Conservation (phyloP, 2,888 invertebrate genomes). For the Hipparchia semele region DNA sequence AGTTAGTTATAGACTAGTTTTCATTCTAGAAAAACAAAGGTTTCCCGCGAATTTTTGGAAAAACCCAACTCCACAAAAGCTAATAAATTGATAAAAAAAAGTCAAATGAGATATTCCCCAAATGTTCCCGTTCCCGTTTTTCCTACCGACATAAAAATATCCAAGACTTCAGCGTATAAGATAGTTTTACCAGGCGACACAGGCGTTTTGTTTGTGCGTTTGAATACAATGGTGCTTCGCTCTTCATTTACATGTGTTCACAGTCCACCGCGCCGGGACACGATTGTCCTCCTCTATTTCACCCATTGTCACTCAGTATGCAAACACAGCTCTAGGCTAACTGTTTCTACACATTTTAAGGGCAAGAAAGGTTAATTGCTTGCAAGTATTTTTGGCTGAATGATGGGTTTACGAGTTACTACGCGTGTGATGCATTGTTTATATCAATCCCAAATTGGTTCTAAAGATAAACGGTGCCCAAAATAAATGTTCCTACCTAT, state of each 20-base stretch:
- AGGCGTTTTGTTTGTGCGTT: slow-evolving; percentile 41
- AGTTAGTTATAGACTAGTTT: too few relatives aligned
- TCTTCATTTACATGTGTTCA: slow-evolving; percentile 67
- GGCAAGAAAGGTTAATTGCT: slow-evolving; percentile 51
- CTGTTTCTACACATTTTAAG: slow-evolving; percentile 51
- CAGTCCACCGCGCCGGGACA: slow-evolving; percentile 53
- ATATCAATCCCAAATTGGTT: slow-evolving; percentile 17
- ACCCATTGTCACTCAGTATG: slow-evolving; percentile 71
- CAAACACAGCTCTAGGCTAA: slow-evolving; percentile 57
- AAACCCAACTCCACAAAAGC: too few relatives aligned
- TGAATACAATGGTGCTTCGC: slow-evolving; percentile 50
- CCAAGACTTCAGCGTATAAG: background rate
- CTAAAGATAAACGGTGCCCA: background rate
- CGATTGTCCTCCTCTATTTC: slow-evolving; percentile 63
- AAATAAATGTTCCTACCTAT: background rate
- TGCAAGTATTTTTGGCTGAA: slow-evolving; percentile 39
- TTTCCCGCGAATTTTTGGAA: too few relatives aligned
- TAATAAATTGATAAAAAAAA: too few relatives aligned
- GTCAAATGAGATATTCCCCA: background rate
- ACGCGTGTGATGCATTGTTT: slow-evolving; percentile 25
- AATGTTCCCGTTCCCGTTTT: background rate
- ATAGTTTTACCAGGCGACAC: background rate
- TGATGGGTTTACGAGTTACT: slow-evolving; percentile 29
- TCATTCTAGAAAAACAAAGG: too few relatives aligned
- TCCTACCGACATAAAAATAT: background rate